phyloP scores from a whole-genome alignment of 1,140 invertebrate species.

The Macrotrachela quadricornifera region DNA sequence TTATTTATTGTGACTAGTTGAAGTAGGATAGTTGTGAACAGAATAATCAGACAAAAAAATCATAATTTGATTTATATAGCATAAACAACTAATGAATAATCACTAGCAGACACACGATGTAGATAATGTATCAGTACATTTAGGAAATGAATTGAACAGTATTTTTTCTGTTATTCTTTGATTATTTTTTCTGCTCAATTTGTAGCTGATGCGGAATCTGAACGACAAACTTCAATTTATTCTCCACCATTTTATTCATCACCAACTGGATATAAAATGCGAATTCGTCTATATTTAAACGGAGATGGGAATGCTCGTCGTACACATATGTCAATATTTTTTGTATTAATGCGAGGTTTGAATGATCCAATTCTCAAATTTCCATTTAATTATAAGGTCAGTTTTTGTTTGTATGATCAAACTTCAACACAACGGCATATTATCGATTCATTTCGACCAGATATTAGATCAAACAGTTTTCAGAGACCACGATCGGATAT shows the following conservation, averaged over 20 bases:
- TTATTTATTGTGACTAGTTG: too few species aligned
- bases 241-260: conserved; percentile 24
- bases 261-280: conserved; percentile 17
- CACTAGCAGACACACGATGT: too few species aligned
- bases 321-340: conserved; percentile 7
- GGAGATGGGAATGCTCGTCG: conserved; percentile 8
- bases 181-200: too few species aligned
- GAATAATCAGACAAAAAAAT: too few species aligned
- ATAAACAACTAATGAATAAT: too few species aligned
- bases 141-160: too few species aligned
- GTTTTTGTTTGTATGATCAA: conserved; percentile 14
- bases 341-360: conserved; percentile 7
- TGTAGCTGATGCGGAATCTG: conserved; percentile 13
- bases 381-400: conserved; percentile 17
- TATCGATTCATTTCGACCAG: conserved; percentile 12
- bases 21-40: too few species aligned
- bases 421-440: background rate
- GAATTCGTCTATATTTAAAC: conserved; percentile 2
- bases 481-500: background rate
- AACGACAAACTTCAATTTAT: conserved; percentile 17
- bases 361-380: conserved; percentile 16
- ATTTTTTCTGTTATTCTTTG: too few species aligned
- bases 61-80: too few species aligned
- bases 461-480: conserved; percentile 1
- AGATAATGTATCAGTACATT: too few species aligned